These are phyloP conservation scores for Drosophila sp. DNA, from an alignment of 1,140 invertebrate genomes.

Conservation along the genomic window DNA sequence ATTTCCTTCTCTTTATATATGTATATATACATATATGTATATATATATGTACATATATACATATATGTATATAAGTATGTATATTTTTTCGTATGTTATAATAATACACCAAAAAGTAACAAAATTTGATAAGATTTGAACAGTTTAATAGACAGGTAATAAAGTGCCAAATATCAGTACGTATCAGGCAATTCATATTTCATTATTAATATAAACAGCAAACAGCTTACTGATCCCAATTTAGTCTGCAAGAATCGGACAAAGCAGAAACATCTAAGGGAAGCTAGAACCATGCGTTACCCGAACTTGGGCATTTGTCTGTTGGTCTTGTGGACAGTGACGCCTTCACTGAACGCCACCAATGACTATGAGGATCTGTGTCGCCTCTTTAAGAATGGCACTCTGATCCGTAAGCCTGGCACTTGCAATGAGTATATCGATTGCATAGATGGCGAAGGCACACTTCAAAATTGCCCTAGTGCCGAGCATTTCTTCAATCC, in stretches of 20 bases:
- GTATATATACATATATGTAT: too few relatives aligned
- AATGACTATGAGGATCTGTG: conserved; percentile 51
- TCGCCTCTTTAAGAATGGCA: conserved; percentile 62
- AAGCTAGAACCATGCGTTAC: not conserved
- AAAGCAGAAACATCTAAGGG: conserved; percentile 27
- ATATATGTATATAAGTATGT: not conserved
- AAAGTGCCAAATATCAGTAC: conserved; percentile 31
- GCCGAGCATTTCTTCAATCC: conserved; percentile 37
- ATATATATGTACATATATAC: too few relatives aligned
- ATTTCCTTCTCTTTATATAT: too few relatives aligned
- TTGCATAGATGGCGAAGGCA: conserved; percentile 37
- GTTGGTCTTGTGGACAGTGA: not conserved
- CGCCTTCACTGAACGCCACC: conserved; percentile 15
- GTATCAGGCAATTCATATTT: not conserved
- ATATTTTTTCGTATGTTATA: too few relatives aligned
- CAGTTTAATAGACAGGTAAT: conserved; percentile 25
- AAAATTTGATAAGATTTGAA: conserved; percentile 43
- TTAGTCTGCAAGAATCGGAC: conserved; percentile 42
- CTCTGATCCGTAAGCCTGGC: conserved; percentile 53
- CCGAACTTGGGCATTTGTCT: conserved; percentile 28
- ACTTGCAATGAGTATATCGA: conserved; percentile 67
- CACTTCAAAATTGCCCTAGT: conserved; percentile 28
- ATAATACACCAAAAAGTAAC: not conserved
- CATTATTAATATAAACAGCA: conserved; percentile 38
- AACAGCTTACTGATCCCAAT: conserved; percentile 36